Evolutionary conservation across 2,113 vertebrate species (phyloP), one percentile per base, ranked within the genome.

Genomic region (Herpetotheres cachinnans): DNA sequence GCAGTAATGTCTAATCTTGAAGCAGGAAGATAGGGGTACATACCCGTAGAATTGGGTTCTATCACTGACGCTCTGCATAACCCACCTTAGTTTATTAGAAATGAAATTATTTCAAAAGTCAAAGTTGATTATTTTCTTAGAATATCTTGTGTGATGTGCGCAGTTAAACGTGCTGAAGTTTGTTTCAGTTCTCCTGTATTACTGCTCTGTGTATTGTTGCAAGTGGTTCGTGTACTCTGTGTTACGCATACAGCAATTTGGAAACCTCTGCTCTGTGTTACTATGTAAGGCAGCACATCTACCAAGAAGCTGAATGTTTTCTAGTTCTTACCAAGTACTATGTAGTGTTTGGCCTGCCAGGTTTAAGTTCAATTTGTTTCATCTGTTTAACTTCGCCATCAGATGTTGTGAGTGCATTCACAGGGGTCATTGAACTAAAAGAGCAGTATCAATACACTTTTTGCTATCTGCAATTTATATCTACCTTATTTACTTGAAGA

Each of bases 11-110:
- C 50, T 71, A 14, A 18, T 29, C 20, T 90, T 54, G 36, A 72
- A n/a, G 4, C 5, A 42, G 67, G 46, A 11, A 46, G 36, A 16
- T 58, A 21, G 1, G 9, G 29, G 22, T 70, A 10, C 0, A 0
- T 46, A 54, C 16, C 50, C 50, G 65, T 92, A 16, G 9, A 26
- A 12, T 10, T 49, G 58, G 8, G 13, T 77, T 86, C 25, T 62
- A 3, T 61, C 44, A 15, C 49, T 55, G 52, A 49, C 0, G 1
- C 6, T 56, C 38, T 93, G 54, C 16, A 21, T 30, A 88, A 56
- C 7, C 5, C 2, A 1, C 4, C 30, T 49, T 36, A 44, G 26
- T 46, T 89, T 42, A 71, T 50, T 63, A 44, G 50, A 94, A 82
- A 49, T 67, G 0, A 74, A 81, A 42, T 40, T 20, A 38, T 83